phyloP scores from a whole-genome alignment of 2,113 vertebrate species.

The Melospiza melodia region DNA sequence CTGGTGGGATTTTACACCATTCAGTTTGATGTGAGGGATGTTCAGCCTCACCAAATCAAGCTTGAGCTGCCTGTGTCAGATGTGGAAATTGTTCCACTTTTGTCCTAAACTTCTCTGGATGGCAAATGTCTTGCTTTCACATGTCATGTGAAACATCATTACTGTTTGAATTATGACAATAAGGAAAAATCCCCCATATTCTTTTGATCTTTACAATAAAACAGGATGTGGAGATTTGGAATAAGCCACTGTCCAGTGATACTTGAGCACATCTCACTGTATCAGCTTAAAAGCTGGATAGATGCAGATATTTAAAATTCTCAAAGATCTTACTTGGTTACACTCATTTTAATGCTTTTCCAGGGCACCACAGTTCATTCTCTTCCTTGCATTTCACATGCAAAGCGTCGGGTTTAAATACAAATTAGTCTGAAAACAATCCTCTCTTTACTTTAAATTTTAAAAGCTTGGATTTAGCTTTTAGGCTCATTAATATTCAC shows the following conservation, averaged over 20 bases:
- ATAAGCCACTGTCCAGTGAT: not conserved
- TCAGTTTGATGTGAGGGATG: not conserved
- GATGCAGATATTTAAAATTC: not conserved
- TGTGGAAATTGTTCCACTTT: not conserved
- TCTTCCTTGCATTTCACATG: conserved; percentile 51
- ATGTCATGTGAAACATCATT: not conserved
- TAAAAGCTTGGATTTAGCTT: conserved; percentile 75
- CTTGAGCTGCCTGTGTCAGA: not conserved
- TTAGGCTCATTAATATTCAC: conserved; percentile 79
- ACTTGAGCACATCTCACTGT: not conserved
- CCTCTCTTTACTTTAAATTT: conserved; percentile 65
- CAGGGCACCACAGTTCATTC: conserved; percentile 13
- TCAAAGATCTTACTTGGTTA: not conserved
- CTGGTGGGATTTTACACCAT: not conserved
- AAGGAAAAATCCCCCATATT: not conserved
- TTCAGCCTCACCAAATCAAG: not conserved
- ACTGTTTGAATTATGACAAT: not conserved
- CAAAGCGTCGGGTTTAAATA: conserved; percentile 71
- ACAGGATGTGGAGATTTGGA: not conserved
- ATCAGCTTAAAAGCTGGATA: not conserved
- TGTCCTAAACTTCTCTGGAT: not conserved
- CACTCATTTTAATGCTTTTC: not conserved
- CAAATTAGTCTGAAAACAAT: conserved; percentile 78
- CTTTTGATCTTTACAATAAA: not conserved
- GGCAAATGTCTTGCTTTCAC: accelerated